phyloP scores from a whole-genome alignment of 2,888 invertebrate genomes.

The Melitaea athalia region DNA sequence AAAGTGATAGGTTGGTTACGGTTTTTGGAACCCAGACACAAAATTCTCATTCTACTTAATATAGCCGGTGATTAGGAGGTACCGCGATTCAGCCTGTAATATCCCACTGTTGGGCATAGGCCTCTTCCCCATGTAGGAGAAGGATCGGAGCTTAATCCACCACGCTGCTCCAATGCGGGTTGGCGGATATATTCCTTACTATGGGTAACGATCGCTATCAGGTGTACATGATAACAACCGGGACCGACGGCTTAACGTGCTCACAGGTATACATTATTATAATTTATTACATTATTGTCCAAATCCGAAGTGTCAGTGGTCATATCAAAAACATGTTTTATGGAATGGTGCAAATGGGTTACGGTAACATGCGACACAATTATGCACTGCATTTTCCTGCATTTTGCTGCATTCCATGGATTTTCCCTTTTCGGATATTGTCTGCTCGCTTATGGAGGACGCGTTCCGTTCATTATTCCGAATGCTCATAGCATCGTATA shows the following conservation, averaged over 20 bases:
- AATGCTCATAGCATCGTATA: slow-evolving; percentile 12
- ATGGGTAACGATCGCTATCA: no score
- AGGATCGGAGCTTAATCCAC: no score
- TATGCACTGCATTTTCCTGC: slow-evolving; percentile 49
- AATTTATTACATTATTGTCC: slow-evolving; percentile 10
- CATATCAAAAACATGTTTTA: slow-evolving; percentile 63
- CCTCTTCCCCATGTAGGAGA: no score
- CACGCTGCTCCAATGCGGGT: no score
- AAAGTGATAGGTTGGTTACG: no score
- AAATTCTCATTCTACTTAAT: no score
- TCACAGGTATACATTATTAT: not conserved
- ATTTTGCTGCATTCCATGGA: slow-evolving; percentile 29
- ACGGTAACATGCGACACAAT: slow-evolving; percentile 67
- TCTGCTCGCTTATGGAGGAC: slow-evolving; percentile 18
- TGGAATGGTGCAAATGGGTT: slow-evolving; percentile 77
- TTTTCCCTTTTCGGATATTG: slow-evolving; percentile 32
- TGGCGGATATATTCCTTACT: no score
- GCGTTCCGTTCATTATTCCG: not conserved
- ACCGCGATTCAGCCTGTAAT: no score
- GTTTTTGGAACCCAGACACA: no score
- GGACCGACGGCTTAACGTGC: no score
- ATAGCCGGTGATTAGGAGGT: not conserved
- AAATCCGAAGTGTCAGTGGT: slow-evolving; percentile 47
- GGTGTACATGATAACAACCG: no score
- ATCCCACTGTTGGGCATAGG: no score